These are phyloP conservation scores for Pasiphila rectangulata DNA, from an alignment of 2,888 invertebrate genomes.

Conservation along the genomic window DNA sequence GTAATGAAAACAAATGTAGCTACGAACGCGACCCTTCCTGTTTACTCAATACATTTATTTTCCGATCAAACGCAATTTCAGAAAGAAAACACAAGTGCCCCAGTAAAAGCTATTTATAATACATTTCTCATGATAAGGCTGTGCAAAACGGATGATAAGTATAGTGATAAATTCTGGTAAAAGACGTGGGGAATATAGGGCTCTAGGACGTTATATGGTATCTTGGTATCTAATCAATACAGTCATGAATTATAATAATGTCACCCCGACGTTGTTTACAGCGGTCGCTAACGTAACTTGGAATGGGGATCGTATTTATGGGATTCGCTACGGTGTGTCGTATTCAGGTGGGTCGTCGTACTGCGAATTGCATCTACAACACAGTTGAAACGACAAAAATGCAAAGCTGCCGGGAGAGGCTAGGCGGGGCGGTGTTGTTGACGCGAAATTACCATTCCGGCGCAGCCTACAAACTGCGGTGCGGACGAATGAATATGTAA, in stretches of 20 bases:
- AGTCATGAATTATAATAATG: conserved; percentile 29
- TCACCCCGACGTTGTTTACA: conserved; percentile 29
- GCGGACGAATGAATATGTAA: conserved; percentile 72
- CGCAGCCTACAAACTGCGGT: conserved; percentile 48
- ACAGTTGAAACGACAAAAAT: conserved; percentile 68
- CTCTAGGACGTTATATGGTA: conserved; percentile 14
- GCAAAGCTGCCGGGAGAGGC: conserved; percentile 48
- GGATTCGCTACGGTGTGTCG: conserved; percentile 44
- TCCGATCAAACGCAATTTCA: conserved; percentile 56
- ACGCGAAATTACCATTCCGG: conserved; percentile 72
- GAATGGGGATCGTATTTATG: conserved; percentile 46
- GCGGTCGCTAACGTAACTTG: conserved; percentile 26
- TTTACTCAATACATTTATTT: conserved; percentile 58
- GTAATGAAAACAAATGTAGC: conserved; percentile 69
- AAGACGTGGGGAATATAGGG: conserved; percentile 16
- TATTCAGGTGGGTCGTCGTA: conserved; percentile 47
- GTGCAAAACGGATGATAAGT: conserved; percentile 21
- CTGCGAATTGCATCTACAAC: conserved; percentile 50
- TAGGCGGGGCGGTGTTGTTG: conserved; percentile 60
- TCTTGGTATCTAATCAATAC: conserved; percentile 27
- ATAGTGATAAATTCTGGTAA: conserved; percentile 16
- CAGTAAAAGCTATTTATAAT: conserved; percentile 11
- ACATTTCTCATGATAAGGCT: conserved; percentile 13
- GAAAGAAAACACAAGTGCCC: conserved; percentile 31
- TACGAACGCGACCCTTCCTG: conserved; percentile 59